Percentiles rank a stretch among this genome's conserved stretches.
Evolutionary conservation across 1,140 invertebrate species (phyloP).

Genomic region (Pachypsylla venusta): DNA sequence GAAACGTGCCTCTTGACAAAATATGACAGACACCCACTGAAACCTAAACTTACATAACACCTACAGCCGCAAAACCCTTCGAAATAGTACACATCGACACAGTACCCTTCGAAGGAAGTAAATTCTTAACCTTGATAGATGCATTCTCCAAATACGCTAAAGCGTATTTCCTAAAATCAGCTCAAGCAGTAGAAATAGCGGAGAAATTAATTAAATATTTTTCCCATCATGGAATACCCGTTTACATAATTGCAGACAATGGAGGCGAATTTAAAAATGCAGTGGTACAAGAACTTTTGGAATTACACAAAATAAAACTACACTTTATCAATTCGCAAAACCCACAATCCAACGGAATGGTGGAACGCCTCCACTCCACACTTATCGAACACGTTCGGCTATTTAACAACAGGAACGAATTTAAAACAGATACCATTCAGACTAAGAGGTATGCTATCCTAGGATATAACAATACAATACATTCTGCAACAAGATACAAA

Average conservation of each 20-base stretch:
- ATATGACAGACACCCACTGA: too few species aligned
- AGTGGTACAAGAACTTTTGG: constrained; percentile 22
- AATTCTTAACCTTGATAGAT: constrained; percentile 23
- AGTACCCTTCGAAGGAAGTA: constrained; percentile 21
- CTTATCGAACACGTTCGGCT: constrained; percentile 24
- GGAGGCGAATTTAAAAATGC: constrained; percentile 21
- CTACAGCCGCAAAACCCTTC: constrained; percentile 23
- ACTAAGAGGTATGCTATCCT: constrained; percentile 18
- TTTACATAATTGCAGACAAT: constrained; percentile 20
- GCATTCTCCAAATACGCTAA: constrained; percentile 26
- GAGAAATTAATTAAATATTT: constrained; percentile 20
- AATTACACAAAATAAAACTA: constrained; percentile 21
- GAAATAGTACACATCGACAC: constrained; percentile 25
- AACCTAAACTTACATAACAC: too few species aligned
- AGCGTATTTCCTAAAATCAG: constrained; percentile 20
- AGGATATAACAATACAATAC: constrained; percentile 24
- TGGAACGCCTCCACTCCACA: constrained; percentile 22
- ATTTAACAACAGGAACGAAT: constrained; percentile 9
- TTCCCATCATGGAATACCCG: constrained; percentile 18
- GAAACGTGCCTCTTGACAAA: too few species aligned
- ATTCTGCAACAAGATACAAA: constrained; percentile 19
- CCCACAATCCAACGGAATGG: constrained; percentile 17
- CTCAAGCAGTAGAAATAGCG: constrained; percentile 15
- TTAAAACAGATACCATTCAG: constrained; percentile 16
- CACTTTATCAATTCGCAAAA: constrained; percentile 20